Base-by-base conservation (phyloP, 2,888 invertebrate genomes). In the Portevinia maculata region DNA sequence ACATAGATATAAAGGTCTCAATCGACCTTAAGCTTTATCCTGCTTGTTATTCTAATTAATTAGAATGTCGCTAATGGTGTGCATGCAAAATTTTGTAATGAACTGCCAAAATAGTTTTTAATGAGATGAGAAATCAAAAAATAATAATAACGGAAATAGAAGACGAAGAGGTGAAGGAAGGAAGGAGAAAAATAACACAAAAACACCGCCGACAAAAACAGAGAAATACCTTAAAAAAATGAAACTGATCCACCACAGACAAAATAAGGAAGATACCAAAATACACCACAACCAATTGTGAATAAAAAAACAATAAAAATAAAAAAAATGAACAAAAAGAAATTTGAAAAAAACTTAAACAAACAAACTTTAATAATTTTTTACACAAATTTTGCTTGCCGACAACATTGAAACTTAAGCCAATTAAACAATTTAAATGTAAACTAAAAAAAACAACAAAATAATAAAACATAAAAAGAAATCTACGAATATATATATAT, bases 231-330 rank as follows among this genome's bases (percentile, higher is more conserved):
- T 24, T 3, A 24, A 24, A 24, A 24, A 24, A 24, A 24, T 24
- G 5, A 24, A 24, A 24, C 2, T 5, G 9, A 71, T 32, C 60
- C 57, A 62, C 39, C 60, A 44, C 50, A 50, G 37, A 7, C n/a
- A 60, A 37, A 39, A 30, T 11, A 19, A 44, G 44, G 24, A 11
- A 57, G 41, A 50, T 15, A 48, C 17, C n/a, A 19, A 52, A 44
- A 21, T 55, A 83, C 64, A 83, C 67, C 83, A 62, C 78, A 53
- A 78, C 83, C 83, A 83, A 60, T 64, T 73, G 52, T 67, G 67
- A 75, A 67, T 71, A 60, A 50, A 52, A n/a, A 41, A 75, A 53
- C 9, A 37, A 55, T 11, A 6, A 11, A 34, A 53, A 59, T n/a
- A 8, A 39, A 59, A 34, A 39, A 46, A 11, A n/a, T 39, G 17